These are phyloP conservation scores for Thomomys bottae DNA, from an alignment of 2,113 vertebrate genomes.

Conservation along the genomic window DNA sequence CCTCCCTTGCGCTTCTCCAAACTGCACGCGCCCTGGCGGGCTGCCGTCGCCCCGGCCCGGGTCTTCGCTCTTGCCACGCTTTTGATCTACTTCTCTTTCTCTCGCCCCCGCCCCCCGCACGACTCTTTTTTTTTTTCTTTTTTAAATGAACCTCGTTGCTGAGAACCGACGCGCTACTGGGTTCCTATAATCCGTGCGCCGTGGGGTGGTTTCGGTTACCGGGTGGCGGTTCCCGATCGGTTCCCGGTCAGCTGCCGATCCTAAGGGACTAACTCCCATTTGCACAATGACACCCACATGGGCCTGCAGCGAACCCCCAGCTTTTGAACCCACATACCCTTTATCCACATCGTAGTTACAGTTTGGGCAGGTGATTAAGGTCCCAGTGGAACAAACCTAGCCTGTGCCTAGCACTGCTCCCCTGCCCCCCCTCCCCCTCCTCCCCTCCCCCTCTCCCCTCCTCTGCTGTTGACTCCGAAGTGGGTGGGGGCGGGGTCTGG, in stretches of 20 bases:
- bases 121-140: conserved; percentile 53
- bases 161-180: conserved; percentile 63
- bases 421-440: background rate
- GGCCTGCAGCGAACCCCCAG: conserved; percentile 37
- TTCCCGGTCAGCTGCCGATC: conserved; percentile 57
- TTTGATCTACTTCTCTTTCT: conserved; percentile 75
- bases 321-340: background rate
- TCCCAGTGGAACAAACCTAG: conserved; percentile 29
- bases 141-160: conserved; percentile 80
- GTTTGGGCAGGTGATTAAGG: conserved; percentile 52
- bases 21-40: background rate
- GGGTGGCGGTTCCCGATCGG: conserved; percentile 60
- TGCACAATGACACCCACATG: conserved; percentile 72
- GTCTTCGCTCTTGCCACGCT: background rate
- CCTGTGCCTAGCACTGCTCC: background rate
- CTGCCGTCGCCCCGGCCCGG: background rate
- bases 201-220: conserved; percentile 68
- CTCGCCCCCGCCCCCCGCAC: background rate
- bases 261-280: conserved; percentile 73
- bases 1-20: background rate
- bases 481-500: background rate
- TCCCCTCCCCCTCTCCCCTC: background rate
- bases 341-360: conserved; percentile 50
- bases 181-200: conserved; percentile 74
- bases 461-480: background rate